These are phyloP conservation scores for Nasonia oneida DNA, from an alignment of 2,888 invertebrate species.

Conservation along the genomic window DNA sequence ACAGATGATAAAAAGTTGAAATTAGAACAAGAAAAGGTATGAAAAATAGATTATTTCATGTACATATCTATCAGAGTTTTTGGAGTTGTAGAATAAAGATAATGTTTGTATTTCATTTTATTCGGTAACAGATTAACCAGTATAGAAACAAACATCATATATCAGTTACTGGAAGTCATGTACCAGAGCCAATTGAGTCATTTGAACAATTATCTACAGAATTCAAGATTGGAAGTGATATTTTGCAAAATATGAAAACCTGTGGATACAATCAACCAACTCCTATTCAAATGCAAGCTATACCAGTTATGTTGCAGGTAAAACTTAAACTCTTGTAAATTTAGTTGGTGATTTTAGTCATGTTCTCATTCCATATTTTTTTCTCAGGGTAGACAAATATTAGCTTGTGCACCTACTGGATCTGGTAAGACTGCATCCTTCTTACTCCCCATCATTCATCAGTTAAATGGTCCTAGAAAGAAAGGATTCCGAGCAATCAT, in stretches of 20 bases:
- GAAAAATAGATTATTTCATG: not conserved
- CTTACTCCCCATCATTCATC: conserved; percentile 91
- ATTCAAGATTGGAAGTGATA: conserved; percentile 82
- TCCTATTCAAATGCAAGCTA: conserved; percentile 95
- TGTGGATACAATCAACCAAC: conserved; percentile 90
- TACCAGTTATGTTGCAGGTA: conserved; percentile 92
- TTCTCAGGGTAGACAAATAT: conserved; percentile 86
- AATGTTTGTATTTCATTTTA: not conserved
- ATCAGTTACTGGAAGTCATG: conserved; percentile 87
- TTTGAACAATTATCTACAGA: conserved; percentile 84
- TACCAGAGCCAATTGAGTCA: conserved; percentile 87
- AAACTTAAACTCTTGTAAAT: conserved; percentile 61
- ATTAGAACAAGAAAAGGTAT: conserved; percentile 80
- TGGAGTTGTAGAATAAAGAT: no score
- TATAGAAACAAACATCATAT: conserved; percentile 89
- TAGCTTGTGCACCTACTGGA: conserved; percentile 98
- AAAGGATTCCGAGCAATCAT: conserved; percentile 92
- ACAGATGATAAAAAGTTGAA: conserved; percentile 78
- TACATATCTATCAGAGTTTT: no score
- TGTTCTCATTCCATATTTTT: conserved; percentile 45
- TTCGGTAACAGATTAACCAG: conserved; percentile 83
- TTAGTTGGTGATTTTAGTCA: not conserved
- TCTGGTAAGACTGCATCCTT: conserved; percentile 99
- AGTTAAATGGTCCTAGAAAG: conserved; percentile 85
- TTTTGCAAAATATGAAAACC: conserved; percentile 86